These are phyloP conservation scores for Cantharis flavilabris DNA, from an alignment of 2,888 invertebrate genomes.

Conservation along the genomic window DNA sequence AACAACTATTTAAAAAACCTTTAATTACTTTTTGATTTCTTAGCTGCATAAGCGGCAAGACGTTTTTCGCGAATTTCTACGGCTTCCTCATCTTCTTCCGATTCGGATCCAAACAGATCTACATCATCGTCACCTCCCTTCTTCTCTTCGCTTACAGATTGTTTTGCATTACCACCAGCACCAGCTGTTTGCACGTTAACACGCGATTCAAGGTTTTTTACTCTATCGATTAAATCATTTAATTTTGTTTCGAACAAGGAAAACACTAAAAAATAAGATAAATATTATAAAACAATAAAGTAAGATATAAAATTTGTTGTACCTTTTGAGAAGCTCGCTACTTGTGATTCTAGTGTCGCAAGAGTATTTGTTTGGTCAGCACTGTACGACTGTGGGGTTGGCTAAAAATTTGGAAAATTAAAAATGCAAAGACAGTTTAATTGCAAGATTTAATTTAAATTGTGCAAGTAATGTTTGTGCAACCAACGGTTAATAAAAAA, in stretches of 20 bases:
- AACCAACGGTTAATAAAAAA: background rate
- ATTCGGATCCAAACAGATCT: constrained; percentile 82
- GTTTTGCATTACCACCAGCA: background rate
- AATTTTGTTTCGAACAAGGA: background rate
- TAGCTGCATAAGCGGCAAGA: constrained; percentile 85
- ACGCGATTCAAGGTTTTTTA: constrained; percentile 42
- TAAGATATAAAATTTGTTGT: background rate
- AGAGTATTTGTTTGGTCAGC: background rate
- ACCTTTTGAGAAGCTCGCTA: background rate
- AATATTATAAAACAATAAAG: background rate
- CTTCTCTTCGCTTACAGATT: constrained; percentile 39
- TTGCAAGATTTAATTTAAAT: background rate
- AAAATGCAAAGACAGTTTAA: background rate
- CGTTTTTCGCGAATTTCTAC: constrained; percentile 80
- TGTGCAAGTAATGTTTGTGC: background rate
- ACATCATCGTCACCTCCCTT: constrained; percentile 73
- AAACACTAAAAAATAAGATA: background rate
- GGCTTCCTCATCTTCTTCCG: constrained; percentile 76
- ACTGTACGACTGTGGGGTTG: background rate
- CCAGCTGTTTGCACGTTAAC: background rate
- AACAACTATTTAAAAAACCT: background rate
- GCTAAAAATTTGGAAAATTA: background rate
- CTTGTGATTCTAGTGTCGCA: background rate
- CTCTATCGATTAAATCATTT: constrained; percentile 35
- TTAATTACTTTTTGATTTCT: constrained; percentile 83